A percentile compares a stretch with the other conserved stretches of the same genome.
phyloP scores from a whole-genome alignment of 2,797 vertebrate species.

The Tangara arthus region DNA sequence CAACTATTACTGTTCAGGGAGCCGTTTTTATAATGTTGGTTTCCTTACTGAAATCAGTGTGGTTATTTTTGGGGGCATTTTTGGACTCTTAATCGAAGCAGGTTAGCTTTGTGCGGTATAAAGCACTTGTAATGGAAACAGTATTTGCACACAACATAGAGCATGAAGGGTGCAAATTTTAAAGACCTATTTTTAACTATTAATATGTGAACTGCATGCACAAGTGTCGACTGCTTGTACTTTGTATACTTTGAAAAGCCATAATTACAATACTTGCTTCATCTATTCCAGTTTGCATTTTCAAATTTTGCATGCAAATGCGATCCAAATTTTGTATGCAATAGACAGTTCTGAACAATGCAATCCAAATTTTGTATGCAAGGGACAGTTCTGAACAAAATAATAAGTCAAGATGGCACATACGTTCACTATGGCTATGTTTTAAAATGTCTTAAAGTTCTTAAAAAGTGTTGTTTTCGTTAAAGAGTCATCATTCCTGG shows the following conservation, averaged over 20 bases:
- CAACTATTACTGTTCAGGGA: background rate
- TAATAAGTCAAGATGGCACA: background rate
- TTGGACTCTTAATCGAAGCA: background rate
- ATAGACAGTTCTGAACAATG: background rate
- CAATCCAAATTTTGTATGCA: background rate
- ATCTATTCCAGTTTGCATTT: background rate
- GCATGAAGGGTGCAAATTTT: background rate
- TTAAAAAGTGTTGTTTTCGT: background rate
- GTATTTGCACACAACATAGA: background rate
- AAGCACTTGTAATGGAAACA: background rate
- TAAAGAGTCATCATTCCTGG: background rate
- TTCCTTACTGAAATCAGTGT: background rate
- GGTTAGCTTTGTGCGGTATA: background rate
- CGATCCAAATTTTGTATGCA: background rate
- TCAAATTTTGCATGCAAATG: background rate
- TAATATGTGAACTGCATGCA: background rate
- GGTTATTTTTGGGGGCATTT: background rate
- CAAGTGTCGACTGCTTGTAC: background rate
- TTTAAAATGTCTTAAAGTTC: background rate
- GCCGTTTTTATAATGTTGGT: background rate
- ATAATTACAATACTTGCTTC: background rate
- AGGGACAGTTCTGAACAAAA: background rate
- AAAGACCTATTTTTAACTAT: background rate
- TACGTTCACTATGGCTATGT: background rate
- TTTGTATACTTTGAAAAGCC: background rate